A percentile compares a stretch with the other conserved stretches of the same genome.
Conservation (phyloP, 1,140 invertebrate genomes). For the Zaprionus tsacasi region DNA sequence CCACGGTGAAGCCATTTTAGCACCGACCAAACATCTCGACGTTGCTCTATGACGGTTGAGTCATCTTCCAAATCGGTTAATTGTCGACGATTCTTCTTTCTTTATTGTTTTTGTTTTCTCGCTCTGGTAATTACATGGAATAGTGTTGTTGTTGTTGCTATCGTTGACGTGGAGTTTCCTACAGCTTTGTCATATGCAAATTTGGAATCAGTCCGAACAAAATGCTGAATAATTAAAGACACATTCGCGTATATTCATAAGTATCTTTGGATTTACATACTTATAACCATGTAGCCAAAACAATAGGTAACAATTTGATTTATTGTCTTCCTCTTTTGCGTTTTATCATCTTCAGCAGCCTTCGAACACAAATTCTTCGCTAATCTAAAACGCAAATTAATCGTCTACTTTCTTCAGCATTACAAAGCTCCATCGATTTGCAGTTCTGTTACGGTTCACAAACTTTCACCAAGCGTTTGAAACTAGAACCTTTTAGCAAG, state of each 20-base stretch:
- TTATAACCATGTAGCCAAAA: constrained; percentile 28
- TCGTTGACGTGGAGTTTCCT: constrained; percentile 20
- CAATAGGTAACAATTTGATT: constrained; percentile 68
- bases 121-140: constrained; percentile 67
- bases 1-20: constrained; percentile 14
- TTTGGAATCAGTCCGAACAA: constrained; percentile 48
- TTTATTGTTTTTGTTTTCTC: constrained; percentile 13
- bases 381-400: constrained; percentile 32
- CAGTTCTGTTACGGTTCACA: constrained; percentile 33
- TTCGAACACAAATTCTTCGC: constrained; percentile 19
- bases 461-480: constrained; percentile 42
- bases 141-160: constrained; percentile 35
- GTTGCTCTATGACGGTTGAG: constrained; percentile 2
- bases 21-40: not conserved
- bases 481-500: constrained; percentile 30
- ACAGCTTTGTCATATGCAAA: constrained; percentile 67
- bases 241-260: constrained; percentile 41
- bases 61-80: constrained; percentile 46
- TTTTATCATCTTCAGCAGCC: constrained; percentile 35
- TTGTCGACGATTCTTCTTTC: constrained; percentile 44
- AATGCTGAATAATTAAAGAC: constrained; percentile 65
- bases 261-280: constrained; percentile 66
- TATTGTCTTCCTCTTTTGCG: constrained; percentile 56
- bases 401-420: constrained; percentile 43
- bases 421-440: constrained; percentile 21